Conservation (phyloP, 2,797 vertebrate genomes). For the Danio albolineatus region DNA sequence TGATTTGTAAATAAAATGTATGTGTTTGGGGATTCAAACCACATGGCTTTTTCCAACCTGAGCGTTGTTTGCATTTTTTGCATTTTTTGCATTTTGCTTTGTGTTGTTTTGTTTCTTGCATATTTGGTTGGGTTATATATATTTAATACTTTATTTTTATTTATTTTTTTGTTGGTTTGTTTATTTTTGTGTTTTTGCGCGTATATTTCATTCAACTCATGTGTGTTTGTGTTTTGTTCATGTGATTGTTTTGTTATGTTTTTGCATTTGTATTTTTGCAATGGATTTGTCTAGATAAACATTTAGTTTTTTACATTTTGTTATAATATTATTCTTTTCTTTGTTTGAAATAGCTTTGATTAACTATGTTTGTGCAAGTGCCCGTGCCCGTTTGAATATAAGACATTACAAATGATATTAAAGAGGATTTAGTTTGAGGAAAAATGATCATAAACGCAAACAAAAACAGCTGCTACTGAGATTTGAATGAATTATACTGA, state of each 20-base stretch:
- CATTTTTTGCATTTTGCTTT: too few species aligned
- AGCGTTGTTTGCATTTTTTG: too few species aligned
- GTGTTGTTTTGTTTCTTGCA: not conserved
- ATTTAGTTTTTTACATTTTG: too few species aligned
- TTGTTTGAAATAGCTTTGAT: not conserved
- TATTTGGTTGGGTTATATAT: not conserved
- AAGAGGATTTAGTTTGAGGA: not conserved
- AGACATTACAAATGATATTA: not conserved
- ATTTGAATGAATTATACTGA: not conserved
- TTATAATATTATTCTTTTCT: not conserved
- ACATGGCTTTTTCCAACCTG: too few species aligned
- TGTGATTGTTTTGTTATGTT: not conserved
- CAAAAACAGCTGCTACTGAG: not conserved
- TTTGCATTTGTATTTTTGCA: not conserved
- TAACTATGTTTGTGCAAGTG: not conserved
- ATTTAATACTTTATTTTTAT: too few species aligned
- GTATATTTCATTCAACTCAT: too few species aligned
- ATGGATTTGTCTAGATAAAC: not conserved
- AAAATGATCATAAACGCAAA: not conserved
- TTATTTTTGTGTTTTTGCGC: too few species aligned
- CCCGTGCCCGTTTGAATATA: not conserved
- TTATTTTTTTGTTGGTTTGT: too few species aligned
- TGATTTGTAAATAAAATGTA: too few species aligned
- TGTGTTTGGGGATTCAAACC: too few species aligned
- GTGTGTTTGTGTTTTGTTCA: too few species aligned